Evolutionary conservation across 2,797 vertebrate species (phyloP), one percentile per base, ranked within the genome.

Genomic region (Oophaga sylvatica): DNA sequence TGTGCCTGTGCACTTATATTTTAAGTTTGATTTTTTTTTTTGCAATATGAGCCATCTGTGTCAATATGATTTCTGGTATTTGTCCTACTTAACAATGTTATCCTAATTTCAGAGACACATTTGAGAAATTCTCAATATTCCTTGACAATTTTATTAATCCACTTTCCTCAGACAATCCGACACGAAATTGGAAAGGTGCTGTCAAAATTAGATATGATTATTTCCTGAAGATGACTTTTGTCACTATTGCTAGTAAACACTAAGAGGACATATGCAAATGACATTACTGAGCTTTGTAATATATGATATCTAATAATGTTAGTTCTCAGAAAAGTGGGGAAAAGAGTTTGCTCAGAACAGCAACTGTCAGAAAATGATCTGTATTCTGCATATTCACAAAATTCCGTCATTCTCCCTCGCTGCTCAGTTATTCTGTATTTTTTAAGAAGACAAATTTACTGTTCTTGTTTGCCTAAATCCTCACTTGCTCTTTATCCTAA

Each of bases 401-500:
- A 31, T 83, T 59, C 71, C 82, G 65, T 79, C 35, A 86, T 63
- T 67, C 29, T 84, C 82, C 41, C 53, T 75, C 19, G 15, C 60
- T 60, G 71, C 65, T 83, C 63, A 83, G 79, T 83, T 86, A 89
- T 71, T 48, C 20, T 79, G 3, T 62, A 2, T 78, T 83, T 81
- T 83, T 79, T 85, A 26, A 35, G 48, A 71, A 31, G 35, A 83
- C 80, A 78, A 65, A 80, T 89, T 86, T 89, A 57, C 65, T 83
- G 65, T 86, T 82, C 68, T 83, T 86, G 88, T 89, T 88, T 77
- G 53, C 71, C 86, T 78, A 89, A 89, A 89, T 89, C 73, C 83
- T 60, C 67, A 79, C 29, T 83, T 79, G 80, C 88, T 80, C 45
- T 83, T 83, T 83, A 83, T 71, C 65, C 53, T 82, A 83, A 82